Evolutionary conservation across 2,888 invertebrate genomes (phyloP).

Genomic region (Epiblema foenella): DNA sequence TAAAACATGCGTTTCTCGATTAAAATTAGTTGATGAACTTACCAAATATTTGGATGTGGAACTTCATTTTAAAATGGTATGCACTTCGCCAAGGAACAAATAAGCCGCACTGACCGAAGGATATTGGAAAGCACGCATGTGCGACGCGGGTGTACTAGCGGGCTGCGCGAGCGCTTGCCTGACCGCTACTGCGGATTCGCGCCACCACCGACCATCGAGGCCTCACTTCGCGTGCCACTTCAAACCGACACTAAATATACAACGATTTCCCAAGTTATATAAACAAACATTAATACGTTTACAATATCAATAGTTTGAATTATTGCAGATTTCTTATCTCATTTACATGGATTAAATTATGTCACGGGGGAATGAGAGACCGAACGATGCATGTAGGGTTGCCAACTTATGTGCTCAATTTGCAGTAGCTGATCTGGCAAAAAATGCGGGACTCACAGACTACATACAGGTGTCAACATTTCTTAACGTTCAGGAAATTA

Average conservation of each 20-base stretch:
- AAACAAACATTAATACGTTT: conserved; percentile 40
- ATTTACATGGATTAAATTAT: conserved; percentile 14
- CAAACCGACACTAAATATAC: conserved; percentile 56
- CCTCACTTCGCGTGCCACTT: conserved; percentile 65
- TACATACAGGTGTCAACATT: too few relatives aligned
- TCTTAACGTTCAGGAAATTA: too few relatives aligned
- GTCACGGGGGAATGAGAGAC: not conserved
- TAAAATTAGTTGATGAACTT: conserved; percentile 51
- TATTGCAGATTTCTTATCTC: conserved; percentile 14
- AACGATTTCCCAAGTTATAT: conserved; percentile 47
- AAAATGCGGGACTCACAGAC: too few relatives aligned
- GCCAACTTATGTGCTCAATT: too few relatives aligned
- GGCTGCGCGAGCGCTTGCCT: conserved; percentile 71
- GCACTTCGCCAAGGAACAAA: conserved; percentile 61
- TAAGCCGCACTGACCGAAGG: conserved; percentile 50
- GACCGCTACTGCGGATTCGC: conserved; percentile 64
- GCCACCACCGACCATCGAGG: conserved; percentile 46
- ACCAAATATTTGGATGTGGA: conserved; percentile 75
- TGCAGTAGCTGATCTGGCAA: too few relatives aligned
- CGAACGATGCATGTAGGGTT: too few relatives aligned
- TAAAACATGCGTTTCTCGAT: conserved; percentile 30
- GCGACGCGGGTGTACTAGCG: conserved; percentile 52
- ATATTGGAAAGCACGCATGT: conserved; percentile 49
- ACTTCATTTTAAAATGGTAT: conserved; percentile 65
- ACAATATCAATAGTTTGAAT: conserved; percentile 10